Evolutionary conservation across 2,888 invertebrate species (phyloP), one percentile per base, ranked within the genome.

Genomic region (Ormyrus nitidulus): DNA sequence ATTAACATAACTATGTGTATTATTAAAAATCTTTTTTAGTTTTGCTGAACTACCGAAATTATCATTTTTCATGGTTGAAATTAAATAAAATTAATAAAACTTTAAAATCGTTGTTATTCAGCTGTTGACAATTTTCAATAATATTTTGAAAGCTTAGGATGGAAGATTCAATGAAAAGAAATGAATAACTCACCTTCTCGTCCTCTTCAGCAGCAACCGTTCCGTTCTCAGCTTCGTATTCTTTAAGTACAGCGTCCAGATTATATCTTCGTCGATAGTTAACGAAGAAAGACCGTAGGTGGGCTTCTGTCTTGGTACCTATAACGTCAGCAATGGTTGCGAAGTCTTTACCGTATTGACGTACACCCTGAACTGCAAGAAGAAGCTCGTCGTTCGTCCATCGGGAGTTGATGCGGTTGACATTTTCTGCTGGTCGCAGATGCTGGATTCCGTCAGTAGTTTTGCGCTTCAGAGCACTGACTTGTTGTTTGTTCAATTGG

Each of bases 361-460:
- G 93, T 79, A 95, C 94, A 87, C 97, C 98, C 88, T 98, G 96
- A 54, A 98, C 96, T 19, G 97, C 98, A 87, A 99, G 92, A 49
- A 97, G 92, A 44, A 97, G 91, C 91, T 99, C 99, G 85, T 98
- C 98, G 86, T 96, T 96, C 51, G 96, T 96, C 99, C 99, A 99
- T 61, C 96, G 94, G 6, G 96, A 94, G 90, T 96, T 96, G 72
- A 96, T 94, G 85, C 96, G 95, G 85, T 92, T 93, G 11, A 93
- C 92, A 8, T 93, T 92, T 86, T 95, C 94, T 58, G 93, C 92
- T 61, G 93, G 92, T 86, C 94, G 92, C 76, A 94, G 90, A 77
- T 94, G 93, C 79, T 95, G 94, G 46, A 95, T 91, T 49, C 93
- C 93, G 81, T 91, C 91, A 46, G 90, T 92, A 86, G 92, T 95